Evolutionary conservation across 2,113 vertebrate species (phyloP), one percentile per base, ranked within the genome.

Genomic region (Puffinus mauretanicus): DNA sequence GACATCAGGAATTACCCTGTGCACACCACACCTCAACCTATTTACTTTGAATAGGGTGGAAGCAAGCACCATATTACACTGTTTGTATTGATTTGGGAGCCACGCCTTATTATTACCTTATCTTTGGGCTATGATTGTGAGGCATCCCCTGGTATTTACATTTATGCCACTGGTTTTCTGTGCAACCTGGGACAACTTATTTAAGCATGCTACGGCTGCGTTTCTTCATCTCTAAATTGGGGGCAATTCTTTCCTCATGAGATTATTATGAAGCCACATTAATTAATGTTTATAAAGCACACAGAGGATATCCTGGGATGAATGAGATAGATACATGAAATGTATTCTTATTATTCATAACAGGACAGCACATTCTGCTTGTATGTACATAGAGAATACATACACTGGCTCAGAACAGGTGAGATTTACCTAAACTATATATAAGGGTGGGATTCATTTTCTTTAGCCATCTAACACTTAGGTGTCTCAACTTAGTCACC

Each of bases 41-140:
- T 96, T 96, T 94, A 88, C 49, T 72, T 54, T 38, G 62, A 82
- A 57, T 30, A 79, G 90, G 29, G 66, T 0, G 36, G 93, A 96
- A 95, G 81, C 15, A 46, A 84, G 84, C 36, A 58, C 66, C 25
- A 16, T 30, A 67, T 93, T 90, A 86, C 66, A 57, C 25, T 90
- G 78, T 87, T 81, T 73, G 44, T 57, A 92, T 77, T 93, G 93
- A 80, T 88, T 76, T 61, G 62, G 71, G 54, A 95, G 38, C 84
- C 93, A 91, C 90, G 95, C 93, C 96, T 96, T 91, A 36, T 93
- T 70, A 96, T 96, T 94, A 96, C 40, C 92, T 96, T 94, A 93
- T 97, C 91, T 96, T 96, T 96, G 84, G 87, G 93, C 84, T 96
- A 96, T 49, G 82, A 82, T 76, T 91, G 51, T 82, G 54, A 82